phyloP scores from a whole-genome alignment of 1,140 invertebrate genomes.

The Pollicipes pollicipes region DNA sequence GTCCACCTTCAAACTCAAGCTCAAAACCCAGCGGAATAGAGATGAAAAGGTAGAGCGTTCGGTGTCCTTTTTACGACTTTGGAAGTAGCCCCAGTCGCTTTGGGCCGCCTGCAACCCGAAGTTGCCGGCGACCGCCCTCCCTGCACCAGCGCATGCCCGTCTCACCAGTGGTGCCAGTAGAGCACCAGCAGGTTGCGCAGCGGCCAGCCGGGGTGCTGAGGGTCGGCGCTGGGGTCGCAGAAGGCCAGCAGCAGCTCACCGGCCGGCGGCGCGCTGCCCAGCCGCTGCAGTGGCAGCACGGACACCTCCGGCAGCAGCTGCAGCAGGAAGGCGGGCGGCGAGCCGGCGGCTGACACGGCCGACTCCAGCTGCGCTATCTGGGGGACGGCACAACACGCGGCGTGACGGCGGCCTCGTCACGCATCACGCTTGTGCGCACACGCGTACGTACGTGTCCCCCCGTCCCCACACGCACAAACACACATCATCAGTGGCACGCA shows the following conservation, averaged over 20 bases:
- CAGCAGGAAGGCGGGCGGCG: conserved; percentile 18
- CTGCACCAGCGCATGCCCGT: neutral
- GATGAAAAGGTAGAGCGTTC: too few species aligned
- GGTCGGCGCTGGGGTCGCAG: conserved; percentile 54
- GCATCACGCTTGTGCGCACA: too few species aligned
- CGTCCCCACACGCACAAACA: too few species aligned
- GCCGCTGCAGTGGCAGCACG: neutral
- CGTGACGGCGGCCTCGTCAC: too few species aligned
- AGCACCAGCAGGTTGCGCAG: conserved; percentile 61
- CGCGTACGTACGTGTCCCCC: too few species aligned
- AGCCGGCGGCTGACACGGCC: neutral
- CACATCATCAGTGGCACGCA: too few species aligned
- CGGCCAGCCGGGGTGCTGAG: conserved; percentile 62
- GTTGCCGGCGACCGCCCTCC: neutral
- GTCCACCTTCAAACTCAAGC: too few species aligned
- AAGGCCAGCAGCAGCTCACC: conserved; percentile 48
- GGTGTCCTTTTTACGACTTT: too few species aligned
- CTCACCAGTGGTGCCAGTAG: conserved; percentile 33
- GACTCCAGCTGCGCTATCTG: neutral
- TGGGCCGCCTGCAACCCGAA: too few species aligned
- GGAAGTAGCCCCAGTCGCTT: neutral
- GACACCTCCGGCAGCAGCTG: conserved; percentile 21
- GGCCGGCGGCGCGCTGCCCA: neutral
- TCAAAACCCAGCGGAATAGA: too few species aligned
- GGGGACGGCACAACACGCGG: too few species aligned